phyloP scores from a whole-genome alignment of 2,888 invertebrate genomes.

The Cremastobaeus sp. region DNA sequence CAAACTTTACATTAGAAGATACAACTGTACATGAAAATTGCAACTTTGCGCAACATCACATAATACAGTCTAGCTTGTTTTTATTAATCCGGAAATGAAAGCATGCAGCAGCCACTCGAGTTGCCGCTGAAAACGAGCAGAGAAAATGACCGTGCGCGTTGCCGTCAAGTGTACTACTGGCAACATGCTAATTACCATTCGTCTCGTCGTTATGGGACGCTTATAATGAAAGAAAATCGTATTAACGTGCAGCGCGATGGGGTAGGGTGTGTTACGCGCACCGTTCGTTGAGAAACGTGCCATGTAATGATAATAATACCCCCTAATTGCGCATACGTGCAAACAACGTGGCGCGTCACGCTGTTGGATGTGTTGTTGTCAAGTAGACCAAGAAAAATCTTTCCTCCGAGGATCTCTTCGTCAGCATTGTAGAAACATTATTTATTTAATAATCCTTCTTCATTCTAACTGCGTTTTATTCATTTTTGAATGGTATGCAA shows the following conservation, averaged over 20 bases:
- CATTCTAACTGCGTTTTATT: too few species aligned
- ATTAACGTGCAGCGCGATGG: neutral
- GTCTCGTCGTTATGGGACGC: conserved; percentile 2
- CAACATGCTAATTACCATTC: conserved; percentile 20
- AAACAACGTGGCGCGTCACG: too few species aligned
- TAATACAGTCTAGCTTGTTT: conserved; percentile 14
- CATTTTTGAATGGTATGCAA: too few species aligned
- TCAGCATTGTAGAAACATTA: too few species aligned
- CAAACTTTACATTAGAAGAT: conserved; percentile 16
- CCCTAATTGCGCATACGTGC: too few species aligned
- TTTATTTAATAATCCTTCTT: too few species aligned
- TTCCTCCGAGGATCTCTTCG: too few species aligned
- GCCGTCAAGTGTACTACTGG: too few species aligned
- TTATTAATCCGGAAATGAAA: conserved; percentile 24
- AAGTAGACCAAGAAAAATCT: too few species aligned
- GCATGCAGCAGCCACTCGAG: neutral
- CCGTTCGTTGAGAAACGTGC: neutral
- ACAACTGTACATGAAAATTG: conserved; percentile 34
- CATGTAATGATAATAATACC: conserved; percentile 1
- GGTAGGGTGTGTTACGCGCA: neutral
- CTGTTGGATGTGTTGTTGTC: too few species aligned
- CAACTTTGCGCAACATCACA: conserved; percentile 14
- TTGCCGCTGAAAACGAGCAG: neutral
- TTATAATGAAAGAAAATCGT: conserved; percentile 16
- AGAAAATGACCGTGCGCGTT: conserved; percentile 5